Percentiles rank a stretch among this genome's conserved stretches.
Conservation (phyloP, 2,113 vertebrate genomes). For the Cyprinodon brontotheroides region DNA sequence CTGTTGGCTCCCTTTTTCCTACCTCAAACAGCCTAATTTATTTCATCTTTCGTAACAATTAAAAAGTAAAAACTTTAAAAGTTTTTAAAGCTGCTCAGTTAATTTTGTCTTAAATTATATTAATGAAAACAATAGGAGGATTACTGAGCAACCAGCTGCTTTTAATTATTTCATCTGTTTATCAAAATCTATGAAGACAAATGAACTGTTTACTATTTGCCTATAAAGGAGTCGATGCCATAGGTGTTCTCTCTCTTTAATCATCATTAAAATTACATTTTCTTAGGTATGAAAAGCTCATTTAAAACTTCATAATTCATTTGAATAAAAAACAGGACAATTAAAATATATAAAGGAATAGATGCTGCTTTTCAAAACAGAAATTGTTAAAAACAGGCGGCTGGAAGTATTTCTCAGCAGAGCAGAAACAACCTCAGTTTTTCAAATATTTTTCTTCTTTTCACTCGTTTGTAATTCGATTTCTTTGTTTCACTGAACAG, state of each 20-base stretch:
- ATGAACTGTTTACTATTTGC: no score
- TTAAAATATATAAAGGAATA: not conserved
- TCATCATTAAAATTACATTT: not conserved
- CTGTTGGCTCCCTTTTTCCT: no score
- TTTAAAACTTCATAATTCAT: not conserved
- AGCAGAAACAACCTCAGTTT: not conserved
- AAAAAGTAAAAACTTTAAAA: not conserved
- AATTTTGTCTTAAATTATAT: not conserved
- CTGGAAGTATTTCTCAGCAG: not conserved
- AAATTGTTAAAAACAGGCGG: not conserved
- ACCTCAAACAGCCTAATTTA: no score
- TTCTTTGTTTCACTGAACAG: conserved; percentile 67
- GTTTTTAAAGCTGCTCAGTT: not conserved
- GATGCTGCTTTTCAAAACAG: not conserved
- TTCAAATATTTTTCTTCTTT: conserved; percentile 10
- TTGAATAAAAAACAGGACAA: not conserved
- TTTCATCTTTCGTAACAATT: not conserved
- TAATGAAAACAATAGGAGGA: not conserved
- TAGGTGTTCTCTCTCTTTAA: not conserved
- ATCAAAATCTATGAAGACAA: not conserved
- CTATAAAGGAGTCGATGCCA: no score
- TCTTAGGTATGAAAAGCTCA: not conserved
- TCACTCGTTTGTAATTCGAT: conserved; percentile 10
- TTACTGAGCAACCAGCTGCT: not conserved
- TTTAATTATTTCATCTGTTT: not conserved